Conservation (phyloP, 2,797 vertebrate genomes). For the Hydrolagus colliei region DNA sequence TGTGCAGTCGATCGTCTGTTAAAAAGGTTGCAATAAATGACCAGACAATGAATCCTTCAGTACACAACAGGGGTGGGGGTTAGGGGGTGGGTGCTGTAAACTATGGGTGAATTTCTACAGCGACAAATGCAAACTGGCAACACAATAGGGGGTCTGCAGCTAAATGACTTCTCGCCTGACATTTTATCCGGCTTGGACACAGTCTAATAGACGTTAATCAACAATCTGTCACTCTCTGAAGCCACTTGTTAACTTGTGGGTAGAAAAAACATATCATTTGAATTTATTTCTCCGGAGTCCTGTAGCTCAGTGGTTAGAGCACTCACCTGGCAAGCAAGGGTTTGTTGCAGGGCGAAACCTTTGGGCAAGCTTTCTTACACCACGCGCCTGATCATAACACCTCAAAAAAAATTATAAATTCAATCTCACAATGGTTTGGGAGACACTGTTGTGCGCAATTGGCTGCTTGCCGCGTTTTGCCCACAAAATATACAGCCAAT, state of each 20-base stretch:
- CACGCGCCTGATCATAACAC: too few relatives aligned
- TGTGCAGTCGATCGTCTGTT: slow-evolving; percentile 34
- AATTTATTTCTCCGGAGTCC: too few relatives aligned
- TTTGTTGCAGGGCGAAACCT: too few relatives aligned
- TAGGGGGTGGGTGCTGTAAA: neutral
- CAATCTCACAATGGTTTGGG: too few relatives aligned
- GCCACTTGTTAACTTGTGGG: neutral
- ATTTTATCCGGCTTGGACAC: neutral
- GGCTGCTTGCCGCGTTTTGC: too few relatives aligned
- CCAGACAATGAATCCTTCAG: neutral
- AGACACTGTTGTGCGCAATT: too few relatives aligned
- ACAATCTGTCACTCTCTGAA: neutral
- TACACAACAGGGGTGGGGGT: neutral
- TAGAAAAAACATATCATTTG: too few relatives aligned
- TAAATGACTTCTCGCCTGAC: neutral
- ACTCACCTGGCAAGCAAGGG: too few relatives aligned
- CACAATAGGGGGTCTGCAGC: neutral
- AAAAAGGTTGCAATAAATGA: neutral
- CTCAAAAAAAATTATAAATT: too few relatives aligned
- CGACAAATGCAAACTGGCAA: slow-evolving; percentile 35
- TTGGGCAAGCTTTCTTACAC: too few relatives aligned
- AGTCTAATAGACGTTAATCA: neutral
- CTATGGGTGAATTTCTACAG: slow-evolving; percentile 21
- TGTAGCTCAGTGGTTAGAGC: too few relatives aligned
- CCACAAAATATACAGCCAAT: too few relatives aligned